Evolutionary conservation across 2,888 invertebrate genomes (phyloP).

Genomic region (Cinara cedri): DNA sequence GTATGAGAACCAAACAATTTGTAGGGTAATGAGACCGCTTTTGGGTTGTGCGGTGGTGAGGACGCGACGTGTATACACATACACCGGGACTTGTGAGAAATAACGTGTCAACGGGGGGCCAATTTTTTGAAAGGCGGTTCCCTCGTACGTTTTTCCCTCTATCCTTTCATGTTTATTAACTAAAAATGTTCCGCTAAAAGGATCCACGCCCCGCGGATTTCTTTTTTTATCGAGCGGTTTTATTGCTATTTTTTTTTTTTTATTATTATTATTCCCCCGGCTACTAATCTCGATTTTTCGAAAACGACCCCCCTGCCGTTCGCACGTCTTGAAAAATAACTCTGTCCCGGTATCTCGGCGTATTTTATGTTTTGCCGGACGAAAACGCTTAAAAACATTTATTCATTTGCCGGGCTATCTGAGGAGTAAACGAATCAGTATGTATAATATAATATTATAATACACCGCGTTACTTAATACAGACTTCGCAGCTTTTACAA

Average conservation of each 20-base stretch:
- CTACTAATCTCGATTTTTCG: constrained; percentile 22
- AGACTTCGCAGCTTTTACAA: neutral
- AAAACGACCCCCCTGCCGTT: neutral
- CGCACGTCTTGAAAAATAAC: constrained; percentile 17
- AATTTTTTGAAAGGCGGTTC: constrained; percentile 48
- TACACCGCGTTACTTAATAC: neutral
- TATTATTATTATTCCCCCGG: too few species aligned
- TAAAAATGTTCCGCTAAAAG: constrained; percentile 54
- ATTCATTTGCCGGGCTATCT: too few species aligned
- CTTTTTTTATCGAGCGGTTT: constrained; percentile 43
- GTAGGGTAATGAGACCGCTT: constrained; percentile 57
- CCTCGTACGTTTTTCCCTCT: constrained; percentile 39
- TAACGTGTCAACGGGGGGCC: constrained; percentile 52
- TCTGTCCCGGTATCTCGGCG: neutral
- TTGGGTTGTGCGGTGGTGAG: constrained; percentile 39
- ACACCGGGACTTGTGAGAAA: constrained; percentile 51
- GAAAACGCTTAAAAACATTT: neutral
- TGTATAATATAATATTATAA: too few species aligned
- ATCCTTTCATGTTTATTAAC: constrained; percentile 54
- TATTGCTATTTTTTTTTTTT: constrained; percentile 37
- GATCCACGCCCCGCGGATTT: constrained; percentile 49
- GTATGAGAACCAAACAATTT: constrained; percentile 56
- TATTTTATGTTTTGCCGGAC: constrained; percentile 13
- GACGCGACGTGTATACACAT: neutral
- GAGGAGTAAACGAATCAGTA: constrained; percentile 22